A percentile compares a stretch with the other conserved stretches of the same genome.
phyloP scores from a whole-genome alignment of 1,140 invertebrate species.

The Brachionus calyciflorus region DNA sequence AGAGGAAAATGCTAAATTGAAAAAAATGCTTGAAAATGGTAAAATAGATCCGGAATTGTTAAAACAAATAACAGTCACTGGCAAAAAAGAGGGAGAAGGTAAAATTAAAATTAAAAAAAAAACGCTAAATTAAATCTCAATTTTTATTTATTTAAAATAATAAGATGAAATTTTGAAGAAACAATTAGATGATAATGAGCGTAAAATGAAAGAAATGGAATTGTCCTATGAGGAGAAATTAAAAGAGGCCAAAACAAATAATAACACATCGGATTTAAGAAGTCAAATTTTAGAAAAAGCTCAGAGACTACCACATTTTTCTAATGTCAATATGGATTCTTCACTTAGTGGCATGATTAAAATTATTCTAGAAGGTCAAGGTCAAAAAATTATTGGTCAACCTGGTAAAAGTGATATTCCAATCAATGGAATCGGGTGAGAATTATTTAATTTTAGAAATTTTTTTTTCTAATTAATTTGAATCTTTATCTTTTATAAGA shows the following conservation, averaged over 20 bases:
- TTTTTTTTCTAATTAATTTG: too few relatives aligned
- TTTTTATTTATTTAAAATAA: background rate
- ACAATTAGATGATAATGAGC: constrained; percentile 63
- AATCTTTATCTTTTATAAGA: too few relatives aligned
- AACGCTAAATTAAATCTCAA: background rate
- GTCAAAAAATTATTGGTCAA: constrained; percentile 65
- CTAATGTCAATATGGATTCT: constrained; percentile 67
- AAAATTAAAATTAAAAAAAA: constrained; percentile 37
- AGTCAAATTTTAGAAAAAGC: constrained; percentile 61
- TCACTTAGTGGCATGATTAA: constrained; percentile 65
- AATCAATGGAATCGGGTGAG: constrained; percentile 65
- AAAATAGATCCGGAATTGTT: constrained; percentile 51
- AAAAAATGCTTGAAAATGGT: constrained; percentile 58
- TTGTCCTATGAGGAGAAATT: constrained; percentile 65
- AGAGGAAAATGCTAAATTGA: constrained; percentile 59
- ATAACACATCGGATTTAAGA: too few relatives aligned
- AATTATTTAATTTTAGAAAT: constrained; percentile 51
- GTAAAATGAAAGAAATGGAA: constrained; percentile 64
- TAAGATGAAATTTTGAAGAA: constrained; percentile 61
- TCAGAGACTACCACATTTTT: constrained; percentile 63
- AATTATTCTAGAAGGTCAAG: constrained; percentile 65
- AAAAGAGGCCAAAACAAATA: constrained; percentile 55
- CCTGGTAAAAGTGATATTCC: constrained; percentile 58
- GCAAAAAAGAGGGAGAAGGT: constrained; percentile 49
- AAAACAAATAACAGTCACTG: constrained; percentile 49